These are phyloP conservation scores for Mycetomoellerius zeteki DNA, from an alignment of 1,140 invertebrate genomes.

Conservation along the genomic window DNA sequence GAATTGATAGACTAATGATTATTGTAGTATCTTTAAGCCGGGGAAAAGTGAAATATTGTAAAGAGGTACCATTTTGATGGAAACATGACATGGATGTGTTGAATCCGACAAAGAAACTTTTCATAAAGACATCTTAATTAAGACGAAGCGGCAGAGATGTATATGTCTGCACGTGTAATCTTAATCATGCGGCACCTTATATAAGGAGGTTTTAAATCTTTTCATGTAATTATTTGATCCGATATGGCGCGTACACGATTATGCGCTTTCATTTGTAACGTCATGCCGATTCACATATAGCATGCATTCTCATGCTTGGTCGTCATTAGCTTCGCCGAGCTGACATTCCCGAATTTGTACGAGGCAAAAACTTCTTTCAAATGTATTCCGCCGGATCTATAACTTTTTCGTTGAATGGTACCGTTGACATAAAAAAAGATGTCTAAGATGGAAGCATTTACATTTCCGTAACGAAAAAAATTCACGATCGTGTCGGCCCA, in stretches of 20 bases:
- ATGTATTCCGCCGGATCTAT: conserved; percentile 14
- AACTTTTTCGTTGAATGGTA: conserved; percentile 16
- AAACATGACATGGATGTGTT: neutral
- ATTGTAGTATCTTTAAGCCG: neutral
- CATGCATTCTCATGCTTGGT: neutral
- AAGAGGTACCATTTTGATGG: conserved; percentile 5
- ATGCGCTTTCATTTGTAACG: conserved; percentile 26
- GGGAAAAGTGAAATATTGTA: conserved; percentile 32
- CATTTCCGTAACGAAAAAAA: conserved; percentile 35
- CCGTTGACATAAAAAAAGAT: neutral
- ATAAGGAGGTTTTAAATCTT: conserved; percentile 53
- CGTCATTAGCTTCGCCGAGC: neutral
- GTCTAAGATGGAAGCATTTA: neutral
- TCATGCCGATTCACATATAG: neutral
- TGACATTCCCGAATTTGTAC: neutral
- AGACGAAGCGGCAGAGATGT: conserved; percentile 19
- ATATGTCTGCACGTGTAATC: conserved; percentile 20
- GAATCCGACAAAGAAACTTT: conserved; percentile 33
- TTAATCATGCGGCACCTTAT: conserved; percentile 36
- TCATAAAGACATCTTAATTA: conserved; percentile 41
- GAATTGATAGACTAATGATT: neutral
- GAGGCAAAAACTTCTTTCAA: neutral
- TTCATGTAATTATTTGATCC: conserved; percentile 31
- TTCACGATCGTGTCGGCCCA: neutral
- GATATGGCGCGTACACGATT: neutral